These are phyloP conservation scores for Pocillopora meandrina DNA, from an alignment of 92 coral and sea anemone species.

Conservation along the genomic window DNA sequence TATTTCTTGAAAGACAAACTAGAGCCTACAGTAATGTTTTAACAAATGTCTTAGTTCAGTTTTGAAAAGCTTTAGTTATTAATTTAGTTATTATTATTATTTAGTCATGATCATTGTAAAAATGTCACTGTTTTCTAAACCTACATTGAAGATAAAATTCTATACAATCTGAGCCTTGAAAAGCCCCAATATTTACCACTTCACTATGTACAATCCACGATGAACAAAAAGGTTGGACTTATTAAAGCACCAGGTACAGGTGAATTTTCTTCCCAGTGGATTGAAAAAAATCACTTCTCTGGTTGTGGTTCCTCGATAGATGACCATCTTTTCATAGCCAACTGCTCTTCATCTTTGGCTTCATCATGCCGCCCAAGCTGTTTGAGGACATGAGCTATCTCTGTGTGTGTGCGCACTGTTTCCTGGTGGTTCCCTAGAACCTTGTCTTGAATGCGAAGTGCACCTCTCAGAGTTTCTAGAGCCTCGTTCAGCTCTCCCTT, in stretches of 20 bases:
- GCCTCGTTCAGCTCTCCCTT: slow-evolving; percentile 74
- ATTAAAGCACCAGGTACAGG: background rate
- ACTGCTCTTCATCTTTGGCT: slow-evolving; percentile 73
- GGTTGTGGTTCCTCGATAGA: slow-evolving; percentile 56
- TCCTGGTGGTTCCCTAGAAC: slow-evolving; percentile 85
- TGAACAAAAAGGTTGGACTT: background rate
- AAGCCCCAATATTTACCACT: no score
- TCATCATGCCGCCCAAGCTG: slow-evolving; percentile 77
- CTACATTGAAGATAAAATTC: no score
- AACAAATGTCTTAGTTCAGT: no score
- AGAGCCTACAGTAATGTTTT: no score
- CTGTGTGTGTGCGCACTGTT: slow-evolving; percentile 61
- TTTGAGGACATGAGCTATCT: slow-evolving; percentile 66
- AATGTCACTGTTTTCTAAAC: no score
- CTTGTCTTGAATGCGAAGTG: slow-evolving; percentile 83
- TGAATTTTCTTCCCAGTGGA: background rate
- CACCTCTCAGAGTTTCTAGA: slow-evolving; percentile 68
- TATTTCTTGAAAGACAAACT: no score
- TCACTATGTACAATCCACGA: background rate
- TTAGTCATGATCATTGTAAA: no score
- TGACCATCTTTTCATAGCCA: slow-evolving; percentile 49
- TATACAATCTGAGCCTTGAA: no score
- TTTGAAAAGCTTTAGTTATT: no score
- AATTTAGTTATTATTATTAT: no score
- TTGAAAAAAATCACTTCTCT: slow-evolving; percentile 21